Conservation (phyloP, 2,797 vertebrate genomes). For the Molossus alvarezi region DNA sequence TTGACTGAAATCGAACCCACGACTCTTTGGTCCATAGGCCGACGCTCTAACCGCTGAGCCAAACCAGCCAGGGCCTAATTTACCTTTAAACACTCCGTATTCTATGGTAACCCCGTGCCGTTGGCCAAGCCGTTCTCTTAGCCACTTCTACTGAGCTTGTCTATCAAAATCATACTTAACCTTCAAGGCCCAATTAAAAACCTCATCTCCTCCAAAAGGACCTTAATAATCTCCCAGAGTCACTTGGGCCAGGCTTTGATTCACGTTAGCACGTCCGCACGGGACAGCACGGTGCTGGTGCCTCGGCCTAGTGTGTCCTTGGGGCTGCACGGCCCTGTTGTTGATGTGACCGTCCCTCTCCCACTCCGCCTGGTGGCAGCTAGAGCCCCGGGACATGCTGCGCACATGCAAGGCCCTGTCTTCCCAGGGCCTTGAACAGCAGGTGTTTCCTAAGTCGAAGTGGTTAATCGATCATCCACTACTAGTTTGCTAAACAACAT, state of each 20-base stretch:
- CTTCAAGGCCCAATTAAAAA: not conserved
- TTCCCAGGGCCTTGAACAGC: not conserved
- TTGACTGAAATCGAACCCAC: too few species aligned
- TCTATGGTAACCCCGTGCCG: not conserved
- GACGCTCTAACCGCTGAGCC: too few species aligned
- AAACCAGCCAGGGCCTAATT: too few species aligned
- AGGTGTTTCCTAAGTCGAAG: not conserved
- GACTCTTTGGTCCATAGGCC: too few species aligned
- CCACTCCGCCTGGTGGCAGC: not conserved
- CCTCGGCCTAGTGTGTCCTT: not conserved
- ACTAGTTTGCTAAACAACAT: not conserved
- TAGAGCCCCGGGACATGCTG: not conserved
- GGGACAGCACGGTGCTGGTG: not conserved
- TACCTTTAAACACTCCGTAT: not conserved
- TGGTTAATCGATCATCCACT: not conserved
- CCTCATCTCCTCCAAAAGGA: constrained; percentile 24
- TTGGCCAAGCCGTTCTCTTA: constrained; percentile 28
- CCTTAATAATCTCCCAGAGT: not conserved
- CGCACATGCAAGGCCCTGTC: not conserved
- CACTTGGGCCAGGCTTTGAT: not conserved
- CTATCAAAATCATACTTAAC: constrained; percentile 5
- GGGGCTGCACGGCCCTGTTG: not conserved
- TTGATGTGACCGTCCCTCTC: not conserved
- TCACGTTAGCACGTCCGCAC: not conserved
- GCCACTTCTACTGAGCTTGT: not conserved